Evolutionary conservation across 2,888 invertebrate genomes (phyloP), one percentile per base, ranked within the genome.

Genomic region (Caenorhabditis sp.): DNA sequence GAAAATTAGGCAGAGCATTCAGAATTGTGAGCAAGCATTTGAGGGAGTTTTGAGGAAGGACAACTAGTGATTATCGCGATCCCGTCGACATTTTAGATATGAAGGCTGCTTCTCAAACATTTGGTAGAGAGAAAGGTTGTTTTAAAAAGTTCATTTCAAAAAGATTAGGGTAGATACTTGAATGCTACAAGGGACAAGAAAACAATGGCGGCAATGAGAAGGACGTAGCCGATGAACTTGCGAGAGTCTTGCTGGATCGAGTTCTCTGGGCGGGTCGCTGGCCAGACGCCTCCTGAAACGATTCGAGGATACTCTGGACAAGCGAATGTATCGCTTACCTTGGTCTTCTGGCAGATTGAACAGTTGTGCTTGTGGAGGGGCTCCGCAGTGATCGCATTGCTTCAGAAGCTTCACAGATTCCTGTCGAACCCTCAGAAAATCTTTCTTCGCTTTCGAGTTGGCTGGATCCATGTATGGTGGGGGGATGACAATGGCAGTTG

Each of bases 151-250:
- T 40, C 13, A 47, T 47, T 47, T n/a, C 18, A 11, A 47, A 20
- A 15, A 56, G 18, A n/a, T 83, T 60, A 86, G 15, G 86, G 80
- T n/a, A 86, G 64, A 61, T 84, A 86, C 44, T 86, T 86, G 62
- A 80, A 83, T 2, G 86, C 84, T 0, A 81, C 83, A 50, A 86
- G 83, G 9, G 81, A 62, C 11, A 86, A 65, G 76, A 84, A 86
- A 18, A 86, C 82, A 18, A 86, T 82, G 32, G 83, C 58, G 6
- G 86, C 86, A 60, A 86, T 86, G 20, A 86, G 61, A 18, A 86
- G 32, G 13, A 86, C 82, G 55, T 83, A 86, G 40, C 86, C 82
- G 55, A 86, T 80, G 78, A 86, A 84, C 28, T 77, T 69, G 24
- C 62, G 47, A 8, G 80, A 72, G 47, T 84, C 82, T 22, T 83